Evolutionary conservation across 1,140 invertebrate genomes (phyloP).

Genomic region (Anoplophora glabripennis): DNA sequence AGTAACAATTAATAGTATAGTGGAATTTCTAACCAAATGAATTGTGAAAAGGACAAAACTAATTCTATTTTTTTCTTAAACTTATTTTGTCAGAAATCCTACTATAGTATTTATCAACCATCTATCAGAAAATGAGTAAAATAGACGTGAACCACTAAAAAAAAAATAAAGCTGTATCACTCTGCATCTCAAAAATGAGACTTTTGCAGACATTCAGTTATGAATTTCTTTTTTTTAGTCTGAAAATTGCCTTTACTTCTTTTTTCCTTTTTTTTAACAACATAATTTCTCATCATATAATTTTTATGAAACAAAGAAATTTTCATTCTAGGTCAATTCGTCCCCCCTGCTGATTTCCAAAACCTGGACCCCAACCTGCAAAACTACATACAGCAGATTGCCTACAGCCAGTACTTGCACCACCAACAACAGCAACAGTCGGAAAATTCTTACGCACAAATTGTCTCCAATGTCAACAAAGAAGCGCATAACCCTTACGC

Average conservation of each 20-base stretch:
- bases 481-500: constrained; percentile 30
- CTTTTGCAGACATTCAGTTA: not conserved
- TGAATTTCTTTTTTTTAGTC: no score
- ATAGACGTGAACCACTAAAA: no score
- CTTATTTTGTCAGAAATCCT: no score
- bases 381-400: constrained; percentile 40
- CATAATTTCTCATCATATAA: not conserved
- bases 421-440: constrained; percentile 30
- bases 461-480: constrained; percentile 41
- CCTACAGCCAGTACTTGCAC: constrained; percentile 42
- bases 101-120: no score
- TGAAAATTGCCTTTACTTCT: no score
- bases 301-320: not conserved
- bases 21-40: no score
- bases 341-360: constrained; percentile 26
- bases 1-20: no score
- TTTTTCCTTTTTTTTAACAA: not conserved
- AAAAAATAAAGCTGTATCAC: no score
- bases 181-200: no score
- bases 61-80: no score
- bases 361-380: constrained; percentile 35
- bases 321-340: constrained; percentile 12
- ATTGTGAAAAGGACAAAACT: no score
- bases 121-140: no score
- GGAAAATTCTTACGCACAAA: constrained; percentile 43